These are phyloP conservation scores for Pseudococcus viburni DNA, from an alignment of 2,888 invertebrate genomes.

Conservation along the genomic window DNA sequence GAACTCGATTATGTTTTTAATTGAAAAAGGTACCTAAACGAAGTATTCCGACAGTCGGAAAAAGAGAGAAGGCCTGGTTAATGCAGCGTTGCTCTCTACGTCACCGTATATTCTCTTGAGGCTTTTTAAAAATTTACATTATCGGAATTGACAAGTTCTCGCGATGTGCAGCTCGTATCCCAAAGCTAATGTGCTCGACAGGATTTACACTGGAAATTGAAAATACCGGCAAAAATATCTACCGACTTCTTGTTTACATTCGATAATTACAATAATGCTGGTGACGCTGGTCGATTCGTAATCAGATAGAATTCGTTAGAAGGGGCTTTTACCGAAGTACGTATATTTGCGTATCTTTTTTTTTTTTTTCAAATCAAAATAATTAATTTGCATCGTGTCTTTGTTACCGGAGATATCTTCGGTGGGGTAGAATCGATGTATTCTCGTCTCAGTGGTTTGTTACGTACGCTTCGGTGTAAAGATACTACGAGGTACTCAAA, in stretches of 20 bases:
- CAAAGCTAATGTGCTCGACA: constrained; percentile 23
- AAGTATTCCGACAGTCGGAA: neutral
- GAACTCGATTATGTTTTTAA: constrained; percentile 34
- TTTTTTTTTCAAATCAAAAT: neutral
- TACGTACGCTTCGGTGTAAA: no score
- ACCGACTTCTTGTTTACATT: constrained; percentile 3
- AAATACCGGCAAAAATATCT: neutral
- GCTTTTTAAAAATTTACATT: constrained; percentile 43
- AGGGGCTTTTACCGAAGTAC: neutral
- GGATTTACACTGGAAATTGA: constrained; percentile 15
- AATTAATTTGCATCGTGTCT: neutral
- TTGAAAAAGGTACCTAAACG: constrained; percentile 3
- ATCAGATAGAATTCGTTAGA: neutral
- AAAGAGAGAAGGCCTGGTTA: neutral
- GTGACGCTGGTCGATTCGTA: neutral
- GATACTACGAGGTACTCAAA: no score
- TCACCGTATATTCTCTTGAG: neutral
- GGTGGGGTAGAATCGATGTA: no score
- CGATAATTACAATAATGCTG: neutral
- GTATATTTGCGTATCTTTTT: neutral
- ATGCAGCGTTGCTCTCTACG: constrained; percentile 7
- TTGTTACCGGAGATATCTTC: neutral
- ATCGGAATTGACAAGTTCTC: constrained; percentile 30
- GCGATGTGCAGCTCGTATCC: neutral
- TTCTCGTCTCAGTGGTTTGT: no score